Evolutionary conservation across 2,113 vertebrate species (phyloP), one percentile per base, ranked within the genome.

Genomic region (Odocoileus virginianus): DNA sequence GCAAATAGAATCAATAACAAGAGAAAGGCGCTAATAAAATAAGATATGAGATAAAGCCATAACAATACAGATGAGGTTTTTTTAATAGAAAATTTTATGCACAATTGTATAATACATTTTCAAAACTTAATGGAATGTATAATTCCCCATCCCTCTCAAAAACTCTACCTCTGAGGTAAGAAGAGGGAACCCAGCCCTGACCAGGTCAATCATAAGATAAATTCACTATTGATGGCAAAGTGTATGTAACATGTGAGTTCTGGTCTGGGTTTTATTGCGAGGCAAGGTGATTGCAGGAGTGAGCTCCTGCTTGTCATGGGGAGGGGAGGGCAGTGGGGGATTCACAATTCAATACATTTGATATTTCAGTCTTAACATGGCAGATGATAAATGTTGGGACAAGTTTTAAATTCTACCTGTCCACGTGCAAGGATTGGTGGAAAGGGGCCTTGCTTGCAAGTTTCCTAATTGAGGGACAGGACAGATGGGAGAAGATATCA

Each of bases 21-120:
- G 88, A n/a, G 81, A 94, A 89, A 64, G 64, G 10, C n/a, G 23
- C n/a, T 82, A 84, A 88, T 92, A 67, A 95, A 89, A 58, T 55
- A 57, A 95, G 95, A 67, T 86, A 36, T 14, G 97, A 93, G 93
- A 85, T 50, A 36, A 52, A 57, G 36, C 61, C 17, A 0, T 87
- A 55, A 60, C 55, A 57, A 79, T 3, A n/a, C 30, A 74, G n/a
- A 61, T 1, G 78, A 90, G 83, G 61, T 76, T 89, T 82, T 81
- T 76, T 87, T 57, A 86, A 76, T 94, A 67, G 97, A 83, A 93
- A 95, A 95, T 89, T 87, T 87, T 87, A 82, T 82, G 95, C 45
- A 45, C 47, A 60, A 10, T 5, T 58, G 21, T 67, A 40, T 25
- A 47, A 33, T 28, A 11, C 61, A 54, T 60, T 61, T 45, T 79